Evolutionary conservation across 2,797 vertebrate species (phyloP).

Genomic region (Lithobates pipiens): DNA sequence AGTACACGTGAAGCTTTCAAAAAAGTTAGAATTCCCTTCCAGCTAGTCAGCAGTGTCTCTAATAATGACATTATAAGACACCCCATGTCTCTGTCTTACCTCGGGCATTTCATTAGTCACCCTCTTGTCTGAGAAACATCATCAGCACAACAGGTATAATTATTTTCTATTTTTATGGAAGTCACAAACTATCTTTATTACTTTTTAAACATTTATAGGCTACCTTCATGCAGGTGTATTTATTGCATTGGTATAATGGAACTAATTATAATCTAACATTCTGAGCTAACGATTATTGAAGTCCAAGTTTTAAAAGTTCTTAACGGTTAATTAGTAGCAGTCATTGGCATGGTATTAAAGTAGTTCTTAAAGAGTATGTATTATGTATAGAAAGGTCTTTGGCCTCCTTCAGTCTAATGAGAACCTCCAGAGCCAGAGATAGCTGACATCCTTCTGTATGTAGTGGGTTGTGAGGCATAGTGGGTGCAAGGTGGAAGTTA

Average conservation of each 20-base stretch:
- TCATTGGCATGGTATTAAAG: no score
- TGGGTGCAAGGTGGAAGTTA: no score
- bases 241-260: background rate
- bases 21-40: conserved; percentile 35
- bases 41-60: conserved; percentile 40
- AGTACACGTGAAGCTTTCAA: conserved; percentile 35
- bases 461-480: no score
- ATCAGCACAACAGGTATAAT: conserved; percentile 38
- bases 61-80: conserved; percentile 35
- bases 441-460: no score
- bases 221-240: conserved; percentile 12
- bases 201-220: conserved; percentile 20
- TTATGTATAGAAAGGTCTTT: no score
- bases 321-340: no score
- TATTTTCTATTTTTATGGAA: conserved; percentile 42
- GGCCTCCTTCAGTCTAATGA: no score
- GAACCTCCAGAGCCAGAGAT: no score
- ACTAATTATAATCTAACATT: conserved; percentile 2
- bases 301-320: background rate
- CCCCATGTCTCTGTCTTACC: conserved; percentile 27
- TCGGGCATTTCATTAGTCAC: conserved; percentile 43
- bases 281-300: background rate
- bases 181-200: conserved; percentile 39
- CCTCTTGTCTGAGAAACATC: conserved; percentile 20
- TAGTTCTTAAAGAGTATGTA: no score